Evolutionary conservation across 1,140 invertebrate species (phyloP), one percentile per base, ranked within the genome.

Genomic region (Bactericera cockerelli): DNA sequence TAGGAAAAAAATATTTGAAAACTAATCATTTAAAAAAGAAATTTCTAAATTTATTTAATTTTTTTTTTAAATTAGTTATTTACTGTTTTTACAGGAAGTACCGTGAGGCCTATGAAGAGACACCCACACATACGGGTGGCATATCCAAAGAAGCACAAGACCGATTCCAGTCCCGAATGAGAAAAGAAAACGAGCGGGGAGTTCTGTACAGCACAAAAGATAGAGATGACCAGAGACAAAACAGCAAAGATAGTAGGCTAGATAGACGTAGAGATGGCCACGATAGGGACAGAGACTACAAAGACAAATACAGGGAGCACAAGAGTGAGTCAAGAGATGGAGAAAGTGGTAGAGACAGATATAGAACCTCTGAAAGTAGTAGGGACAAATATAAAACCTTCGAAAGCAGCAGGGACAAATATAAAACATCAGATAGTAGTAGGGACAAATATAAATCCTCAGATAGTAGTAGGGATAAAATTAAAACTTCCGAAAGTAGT

Each of bases 61-160:
- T n/a, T n/a, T n/a, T n/a, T n/a, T n/a, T n/a, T n/a, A n/a, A n/a
- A n/a, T n/a, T n/a, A n/a, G 38, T 21, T 58, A 28, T 54, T 63
- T 62, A 67, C 13, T 31, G 25, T 22, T 59, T 31, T 55, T 63
- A 36, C 57, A 76, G 88, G 63, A 81, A 87, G 70, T 91, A 93
- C 67, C 75, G 93, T 58, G 73, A 79, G 59, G 74, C 82, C 8
- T 78, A 82, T 65, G 82, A 86, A 66, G 93, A 97, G 74, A 96
- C 93, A 6, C 93, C 93, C 0, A 89, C 92, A 0, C 81, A 96
- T 67, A 93, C 92, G 2, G 92, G 91, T 33, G 92, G 93, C 24
- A 83, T 96, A 1, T 87, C 84, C 36, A 78, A 80, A 57, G 82
- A 86, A 69, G 89, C 89, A 0, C 75, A 80, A 62, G 79, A 84